Evolutionary conservation across 2,888 invertebrate species (phyloP).

Genomic region (Teleiodes luculella): DNA sequence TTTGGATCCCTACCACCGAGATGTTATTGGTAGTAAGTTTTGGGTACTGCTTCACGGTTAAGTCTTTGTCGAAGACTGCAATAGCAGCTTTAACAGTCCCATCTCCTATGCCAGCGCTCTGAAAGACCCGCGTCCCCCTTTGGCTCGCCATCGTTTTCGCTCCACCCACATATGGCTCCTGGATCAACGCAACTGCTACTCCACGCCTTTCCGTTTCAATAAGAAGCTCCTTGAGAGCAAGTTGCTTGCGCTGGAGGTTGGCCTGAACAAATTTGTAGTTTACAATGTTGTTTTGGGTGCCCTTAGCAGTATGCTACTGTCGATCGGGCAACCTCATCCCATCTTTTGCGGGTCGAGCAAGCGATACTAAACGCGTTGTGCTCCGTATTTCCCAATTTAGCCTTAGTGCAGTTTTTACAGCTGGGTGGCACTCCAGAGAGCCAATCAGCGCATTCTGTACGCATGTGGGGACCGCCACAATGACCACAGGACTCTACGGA

Average conservation of each 20-base stretch:
- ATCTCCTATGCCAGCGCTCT: not conserved
- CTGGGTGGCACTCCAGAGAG: not conserved
- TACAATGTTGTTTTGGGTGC: not conserved
- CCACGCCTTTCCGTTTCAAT: not conserved
- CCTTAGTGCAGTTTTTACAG: constrained; percentile 9
- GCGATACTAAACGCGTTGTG: not conserved
- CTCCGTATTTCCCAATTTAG: not conserved
- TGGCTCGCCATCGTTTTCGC: not conserved
- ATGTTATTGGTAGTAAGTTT: constrained; percentile 14
- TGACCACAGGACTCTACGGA: not conserved
- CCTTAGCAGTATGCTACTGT: constrained; percentile 7
- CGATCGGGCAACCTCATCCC: constrained; percentile 1
- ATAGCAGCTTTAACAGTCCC: constrained; percentile 14
- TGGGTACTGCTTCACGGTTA: constrained; percentile 6
- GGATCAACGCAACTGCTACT: not conserved
- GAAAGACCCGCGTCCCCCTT: constrained; percentile 7
- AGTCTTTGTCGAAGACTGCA: constrained; percentile 11
- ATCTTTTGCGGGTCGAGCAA: not conserved
- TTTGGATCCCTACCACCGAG: constrained; percentile 9
- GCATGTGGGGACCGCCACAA: not conserved
- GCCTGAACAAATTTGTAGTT: constrained; percentile 13
- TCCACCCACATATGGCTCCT: constrained; percentile 18
- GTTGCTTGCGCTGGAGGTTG: constrained; percentile 2
- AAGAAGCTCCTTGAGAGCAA: not conserved
- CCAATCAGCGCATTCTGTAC: not conserved